Evolutionary conservation across 2,113 vertebrate genomes (phyloP), one percentile per base, ranked within the genome.

Genomic region (Neopipo cinnamomea): DNA sequence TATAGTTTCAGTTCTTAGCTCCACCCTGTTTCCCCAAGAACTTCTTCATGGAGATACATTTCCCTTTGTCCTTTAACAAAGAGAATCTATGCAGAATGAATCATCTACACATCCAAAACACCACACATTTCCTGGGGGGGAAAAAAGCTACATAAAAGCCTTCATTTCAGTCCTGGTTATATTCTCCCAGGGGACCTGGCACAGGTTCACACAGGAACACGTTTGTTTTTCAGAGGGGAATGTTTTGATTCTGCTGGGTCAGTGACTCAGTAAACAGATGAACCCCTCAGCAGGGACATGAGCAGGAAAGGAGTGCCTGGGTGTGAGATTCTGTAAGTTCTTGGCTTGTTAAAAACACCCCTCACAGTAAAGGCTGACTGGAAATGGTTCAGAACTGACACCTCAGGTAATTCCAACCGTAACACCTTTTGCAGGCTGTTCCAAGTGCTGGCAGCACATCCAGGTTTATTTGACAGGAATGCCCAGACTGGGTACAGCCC

Each of bases 381-480:
- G 6, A 47, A 89, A 44, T 16, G 24, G 55, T 44, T 4, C 25
- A 3, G 7, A 35, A 79, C 12, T 68, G 47, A 75, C n/a, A 87
- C 2, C 2, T 4, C 25, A 24, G 35, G 22, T 7, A 25, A 78
- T 14, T 61, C 58, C 78, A 72, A 41, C 15, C 0, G 0, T 5
- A 35, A 16, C 15, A 28, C 15, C 13, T 47, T 24, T 1, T 13
- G 41, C 50, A 37, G 53, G 23, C 31, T 72, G 72, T 44, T 68
- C 44, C 20, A 25, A 42, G 66, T 6, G 21, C 65, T 23, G 47
- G 15, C 30, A 23, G 16, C 37, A 46, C 13, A 42, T 12, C 0
- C 72, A 21, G 24, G 21, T 37, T 67, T 68, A 47, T 49, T 12
- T n/a, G 49, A 42, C 1, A 42, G 0, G 8, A 74, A 42, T 4